Base-by-base conservation (phyloP, 2,888 invertebrate genomes). In the Palloptera scutellata region DNA sequence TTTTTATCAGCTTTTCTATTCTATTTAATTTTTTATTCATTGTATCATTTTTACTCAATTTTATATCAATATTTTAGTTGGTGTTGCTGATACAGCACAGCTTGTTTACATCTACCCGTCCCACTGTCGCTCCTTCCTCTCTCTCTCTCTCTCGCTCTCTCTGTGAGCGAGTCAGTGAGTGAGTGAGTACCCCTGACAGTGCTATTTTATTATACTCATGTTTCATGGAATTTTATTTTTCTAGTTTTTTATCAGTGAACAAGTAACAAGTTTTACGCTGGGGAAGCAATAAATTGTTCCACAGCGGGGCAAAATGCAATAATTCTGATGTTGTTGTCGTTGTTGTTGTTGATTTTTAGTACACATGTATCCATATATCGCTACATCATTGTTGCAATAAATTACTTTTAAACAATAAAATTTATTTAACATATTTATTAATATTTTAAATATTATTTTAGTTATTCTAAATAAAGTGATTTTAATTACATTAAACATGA, bases 131-230 rank as follows among this genome's bases (percentile, higher is more conserved):
- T 15, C 48, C 48, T 48, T 48, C 12, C 15, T 4, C 48, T 48
- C 10, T 15, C 15, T 5, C 15, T 10, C n/a, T 48, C 15, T 48
- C 1, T 48, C 11, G 6, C 15, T 48, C 13, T 48, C 15, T 48
- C 15, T 48, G 5, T 48, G 11, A 10, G 12, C 77, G 72, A 72
- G 75, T 48, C 15, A 10, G 5, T 48, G 11, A 10, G 12, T 77
- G 72, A 72, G 75, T 77, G 76, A 74, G 70, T 70, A 48, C 15
- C 5, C 15, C n/a, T 48, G 20, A 5, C 6, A 12, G 19, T 20
- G 17, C 9, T 9, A 15, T 54, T 54, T 54, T 54, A 54, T 54
- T 54, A 15, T 19, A 19, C 54, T 54, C 17, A 19, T 12, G 54
- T 30, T 30, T 30, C 30, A 30, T 20, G 20, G 9, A 54, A 54